phyloP scores from a whole-genome alignment of 2,113 vertebrate genomes.

The Alces alces region DNA sequence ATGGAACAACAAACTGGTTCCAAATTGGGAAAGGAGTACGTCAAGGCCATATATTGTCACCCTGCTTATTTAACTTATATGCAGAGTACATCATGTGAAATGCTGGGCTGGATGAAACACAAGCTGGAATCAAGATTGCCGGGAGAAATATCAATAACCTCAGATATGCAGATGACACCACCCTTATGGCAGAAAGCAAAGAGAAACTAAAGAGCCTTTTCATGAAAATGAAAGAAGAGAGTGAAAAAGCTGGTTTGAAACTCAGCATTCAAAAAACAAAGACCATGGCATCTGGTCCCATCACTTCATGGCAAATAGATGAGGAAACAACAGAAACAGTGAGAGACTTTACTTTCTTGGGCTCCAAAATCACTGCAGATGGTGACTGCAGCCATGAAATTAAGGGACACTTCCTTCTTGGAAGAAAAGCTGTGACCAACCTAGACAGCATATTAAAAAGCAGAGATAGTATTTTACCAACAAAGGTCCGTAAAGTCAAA shows the following conservation, averaged over 20 bases:
- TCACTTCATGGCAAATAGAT: neutral
- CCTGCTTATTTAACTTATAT: neutral
- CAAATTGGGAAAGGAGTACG: accelerated
- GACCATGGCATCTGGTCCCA: neutral
- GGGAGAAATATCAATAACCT: neutral
- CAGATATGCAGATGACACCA: neutral
- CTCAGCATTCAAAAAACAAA: neutral
- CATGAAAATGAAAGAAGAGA: neutral
- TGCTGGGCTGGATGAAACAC: neutral
- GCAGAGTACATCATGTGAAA: neutral
- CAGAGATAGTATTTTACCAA: neutral
- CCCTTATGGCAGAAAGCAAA: neutral
- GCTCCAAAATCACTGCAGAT: neutral
- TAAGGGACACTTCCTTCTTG: neutral
- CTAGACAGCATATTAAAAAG: neutral
- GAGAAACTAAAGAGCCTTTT: neutral
- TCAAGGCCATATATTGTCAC: neutral
- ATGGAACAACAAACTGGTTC: neutral
- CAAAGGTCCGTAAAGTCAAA: neutral
- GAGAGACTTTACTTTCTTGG: neutral
- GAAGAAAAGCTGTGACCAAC: neutral
- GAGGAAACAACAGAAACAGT: neutral
- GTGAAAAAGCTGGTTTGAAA: neutral
- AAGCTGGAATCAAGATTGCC: neutral
- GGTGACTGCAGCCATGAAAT: neutral